Evolutionary conservation across 2,888 invertebrate genomes (phyloP).

Genomic region (Nemapogon koenigi): DNA sequence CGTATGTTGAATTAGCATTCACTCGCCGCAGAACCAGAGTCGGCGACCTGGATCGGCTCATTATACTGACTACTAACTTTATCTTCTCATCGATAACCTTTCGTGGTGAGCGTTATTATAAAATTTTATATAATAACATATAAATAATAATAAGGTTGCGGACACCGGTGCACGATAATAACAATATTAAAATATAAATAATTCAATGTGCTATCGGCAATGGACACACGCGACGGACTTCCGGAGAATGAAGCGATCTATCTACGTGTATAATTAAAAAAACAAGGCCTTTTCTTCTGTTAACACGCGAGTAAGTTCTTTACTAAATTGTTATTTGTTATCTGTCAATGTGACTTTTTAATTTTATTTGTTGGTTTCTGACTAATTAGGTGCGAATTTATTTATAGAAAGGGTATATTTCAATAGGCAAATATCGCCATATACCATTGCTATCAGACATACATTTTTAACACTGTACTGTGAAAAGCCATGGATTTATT

Average conservation of each 20-base stretch:
- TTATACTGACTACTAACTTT: slow-evolving; percentile 40
- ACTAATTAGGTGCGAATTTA: too few species aligned
- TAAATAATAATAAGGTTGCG: slow-evolving; percentile 55
- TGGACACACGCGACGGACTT: slow-evolving; percentile 57
- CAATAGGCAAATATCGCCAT: too few species aligned
- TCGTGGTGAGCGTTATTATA: slow-evolving; percentile 48
- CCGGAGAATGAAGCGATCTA: slow-evolving; percentile 27
- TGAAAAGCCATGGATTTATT: too few species aligned
- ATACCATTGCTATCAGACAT: too few species aligned
- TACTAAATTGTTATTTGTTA: too few species aligned
- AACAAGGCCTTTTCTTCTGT: slow-evolving; percentile 5
- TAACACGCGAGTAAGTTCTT: background rate
- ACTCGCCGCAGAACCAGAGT: slow-evolving; percentile 23
- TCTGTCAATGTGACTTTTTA: too few species aligned
- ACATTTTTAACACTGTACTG: too few species aligned
- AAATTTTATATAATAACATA: slow-evolving; percentile 57
- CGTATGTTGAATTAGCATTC: slow-evolving; percentile 36
- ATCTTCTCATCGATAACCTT: slow-evolving; percentile 56
- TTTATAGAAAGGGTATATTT: too few species aligned
- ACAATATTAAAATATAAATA: slow-evolving; percentile 62
- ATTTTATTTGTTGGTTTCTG: too few species aligned
- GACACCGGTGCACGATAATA: slow-evolving; percentile 52
- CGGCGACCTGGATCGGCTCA: slow-evolving; percentile 24
- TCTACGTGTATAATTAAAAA: slow-evolving; percentile 9
- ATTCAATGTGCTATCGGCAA: slow-evolving; percentile 56